Base-by-base conservation (phyloP, 1,140 invertebrate species). In the Drosophila pseudoobscura region DNA sequence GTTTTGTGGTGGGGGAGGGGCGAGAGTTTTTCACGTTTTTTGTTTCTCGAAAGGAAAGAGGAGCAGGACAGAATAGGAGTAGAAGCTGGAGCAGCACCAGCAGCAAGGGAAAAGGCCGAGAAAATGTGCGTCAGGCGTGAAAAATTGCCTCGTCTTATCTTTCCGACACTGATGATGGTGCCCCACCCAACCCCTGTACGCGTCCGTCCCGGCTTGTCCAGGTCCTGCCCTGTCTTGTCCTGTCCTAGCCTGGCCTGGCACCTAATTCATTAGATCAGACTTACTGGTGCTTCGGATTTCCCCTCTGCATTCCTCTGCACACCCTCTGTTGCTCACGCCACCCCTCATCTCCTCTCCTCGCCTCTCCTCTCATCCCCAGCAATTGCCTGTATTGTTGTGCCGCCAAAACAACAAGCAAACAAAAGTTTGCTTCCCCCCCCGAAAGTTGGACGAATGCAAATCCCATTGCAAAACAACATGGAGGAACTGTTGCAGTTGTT, bases 371-470 rank as follows among this genome's bases (percentile, higher is more conserved):
- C 31, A 17, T 20, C 24, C 46, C 9, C 11, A 39, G 35, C 35
- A 39, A 39, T 39, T 39, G 35, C 35, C 35, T 13, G 52, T 13
- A 43, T 45, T 73, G 60, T 60, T 59, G 54, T 51, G 68, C 68
- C 65, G 68, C 68, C 68, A 70, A 68, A 71, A 71, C 68, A 71
- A 74, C 71, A 74, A 56, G 53, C 59, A 74, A 63, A 63, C 71
- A 74, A 73, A 73, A 74, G 59, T 70, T 74, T 57, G 60, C 29
- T 51, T 22, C 41, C 53, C 71, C 35, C 31, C 9, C 35, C 35
- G 11, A 74, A 74, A 74, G 65, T 71, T 71, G 47, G 22, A 13
- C 43, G 66, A 71, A 71, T 71, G 68, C 68, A 71, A 70, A 70
- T 70, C 52, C 63, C 64, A 20, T 45, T 54, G 50, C 65, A 65